phyloP scores from a whole-genome alignment of 2,888 invertebrate species.

The Dascillus cervinus region DNA sequence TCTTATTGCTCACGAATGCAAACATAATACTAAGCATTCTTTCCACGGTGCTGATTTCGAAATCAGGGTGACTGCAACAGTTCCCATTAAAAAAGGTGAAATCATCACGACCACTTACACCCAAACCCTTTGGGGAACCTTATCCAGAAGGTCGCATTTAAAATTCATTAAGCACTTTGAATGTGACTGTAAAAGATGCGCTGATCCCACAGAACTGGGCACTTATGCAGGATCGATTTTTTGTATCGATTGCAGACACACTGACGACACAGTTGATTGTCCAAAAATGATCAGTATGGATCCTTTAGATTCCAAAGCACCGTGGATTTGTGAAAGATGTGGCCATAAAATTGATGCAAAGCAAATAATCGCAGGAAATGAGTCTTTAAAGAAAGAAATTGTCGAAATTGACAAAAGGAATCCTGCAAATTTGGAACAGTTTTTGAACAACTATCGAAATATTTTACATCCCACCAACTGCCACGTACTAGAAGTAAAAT shows the following conservation, averaged over 20 bases:
- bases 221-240: conserved; percentile 51
- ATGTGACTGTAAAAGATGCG: conserved; percentile 59
- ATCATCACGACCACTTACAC: no score
- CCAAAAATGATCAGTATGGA: conserved; percentile 53
- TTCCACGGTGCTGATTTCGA: no score
- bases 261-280: conserved; percentile 37
- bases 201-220: conserved; percentile 61
- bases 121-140: no score
- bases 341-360: conserved; percentile 48
- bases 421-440: no score
- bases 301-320: conserved; percentile 51
- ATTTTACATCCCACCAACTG: no score
- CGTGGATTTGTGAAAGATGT: conserved; percentile 62
- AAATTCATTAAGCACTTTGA: conserved; percentile 58
- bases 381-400: conserved; percentile 50
- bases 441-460: no score
- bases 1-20: no score
- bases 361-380: conserved; percentile 55
- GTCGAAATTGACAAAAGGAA: no score
- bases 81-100: no score
- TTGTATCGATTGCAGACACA: conserved; percentile 42
- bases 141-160: conserved; percentile 53
- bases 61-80: no score
- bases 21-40: no score
- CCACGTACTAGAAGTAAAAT: no score